A percentile compares a stretch with the other conserved stretches of the same genome.
These are phyloP conservation scores for Paramormyrops hopkinsi DNA, from an alignment of 2,797 vertebrate species.

Conservation along the genomic window DNA sequence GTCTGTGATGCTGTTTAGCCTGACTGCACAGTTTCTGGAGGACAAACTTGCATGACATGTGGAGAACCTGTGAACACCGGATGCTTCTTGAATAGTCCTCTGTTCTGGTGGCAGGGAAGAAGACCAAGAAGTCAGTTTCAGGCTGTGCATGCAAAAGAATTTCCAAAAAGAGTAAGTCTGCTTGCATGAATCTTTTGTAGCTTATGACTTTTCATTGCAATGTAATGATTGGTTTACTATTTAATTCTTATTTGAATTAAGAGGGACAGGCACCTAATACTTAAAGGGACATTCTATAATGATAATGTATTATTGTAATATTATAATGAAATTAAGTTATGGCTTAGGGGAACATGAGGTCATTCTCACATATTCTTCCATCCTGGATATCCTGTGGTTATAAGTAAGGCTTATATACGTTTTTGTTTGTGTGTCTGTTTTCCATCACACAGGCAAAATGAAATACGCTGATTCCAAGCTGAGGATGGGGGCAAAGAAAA, in stretches of 20 bases:
- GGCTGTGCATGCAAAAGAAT: background rate
- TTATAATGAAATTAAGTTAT: background rate
- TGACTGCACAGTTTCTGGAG: background rate
- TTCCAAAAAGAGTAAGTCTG: background rate
- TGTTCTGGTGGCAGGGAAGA: background rate
- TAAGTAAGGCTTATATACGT: background rate
- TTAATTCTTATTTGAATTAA: background rate
- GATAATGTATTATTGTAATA: background rate
- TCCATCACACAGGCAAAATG: background rate
- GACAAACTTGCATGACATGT: background rate
- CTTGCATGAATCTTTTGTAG: background rate
- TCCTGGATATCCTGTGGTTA: background rate
- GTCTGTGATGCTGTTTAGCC: background rate
- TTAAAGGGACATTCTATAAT: background rate
- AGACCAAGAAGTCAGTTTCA: background rate
- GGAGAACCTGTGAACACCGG: background rate
- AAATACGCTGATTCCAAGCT: background rate
- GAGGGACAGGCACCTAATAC: background rate
- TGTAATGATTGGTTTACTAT: background rate
- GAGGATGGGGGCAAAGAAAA: background rate
- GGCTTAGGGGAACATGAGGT: background rate
- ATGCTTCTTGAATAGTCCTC: background rate
- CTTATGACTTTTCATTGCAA: background rate
- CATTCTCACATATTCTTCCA: background rate
- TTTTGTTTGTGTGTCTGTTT: background rate